These are phyloP conservation scores for Drosophila ambigua DNA, from an alignment of 1,140 invertebrate genomes.

Conservation along the genomic window DNA sequence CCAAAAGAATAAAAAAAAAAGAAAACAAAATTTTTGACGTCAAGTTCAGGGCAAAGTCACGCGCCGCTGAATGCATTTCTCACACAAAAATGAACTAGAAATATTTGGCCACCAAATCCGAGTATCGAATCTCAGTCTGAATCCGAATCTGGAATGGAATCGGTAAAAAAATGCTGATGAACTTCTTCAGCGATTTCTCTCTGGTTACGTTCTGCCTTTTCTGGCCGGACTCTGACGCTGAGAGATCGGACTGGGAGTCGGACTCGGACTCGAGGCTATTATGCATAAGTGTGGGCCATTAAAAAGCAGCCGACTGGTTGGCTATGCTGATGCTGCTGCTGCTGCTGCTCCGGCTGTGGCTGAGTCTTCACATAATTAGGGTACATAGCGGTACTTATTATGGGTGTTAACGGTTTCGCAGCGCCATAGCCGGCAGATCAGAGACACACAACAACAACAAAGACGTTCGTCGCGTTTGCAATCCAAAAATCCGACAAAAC, in stretches of 20 bases:
- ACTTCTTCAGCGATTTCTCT: slow-evolving; percentile 62
- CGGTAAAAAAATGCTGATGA: slow-evolving; percentile 59
- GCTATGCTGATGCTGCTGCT: slow-evolving; percentile 23
- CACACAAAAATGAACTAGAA: slow-evolving; percentile 69
- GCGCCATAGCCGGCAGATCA: slow-evolving; percentile 57
- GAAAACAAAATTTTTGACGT: slow-evolving; percentile 16
- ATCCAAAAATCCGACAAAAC: slow-evolving; percentile 47
- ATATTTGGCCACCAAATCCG: slow-evolving; percentile 44
- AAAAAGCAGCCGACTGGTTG: slow-evolving; percentile 45
- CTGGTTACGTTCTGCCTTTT: slow-evolving; percentile 10
- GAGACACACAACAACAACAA: slow-evolving; percentile 4
- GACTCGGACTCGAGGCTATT: slow-evolving; percentile 25
- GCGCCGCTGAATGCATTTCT: slow-evolving; percentile 67
- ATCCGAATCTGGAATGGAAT: slow-evolving; percentile 48
- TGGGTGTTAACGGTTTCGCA: slow-evolving; percentile 79
- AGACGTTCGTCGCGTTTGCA: slow-evolving; percentile 38
- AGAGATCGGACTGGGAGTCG: background rate
- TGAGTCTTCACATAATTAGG: slow-evolving; percentile 71
- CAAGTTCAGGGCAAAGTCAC: slow-evolving; percentile 56
- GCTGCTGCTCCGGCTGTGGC: slow-evolving; percentile 1
- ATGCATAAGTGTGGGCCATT: slow-evolving; percentile 68
- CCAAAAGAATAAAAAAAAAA: slow-evolving; percentile 2
- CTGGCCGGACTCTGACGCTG: background rate
- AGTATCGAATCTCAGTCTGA: slow-evolving; percentile 46
- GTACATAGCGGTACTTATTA: slow-evolving; percentile 82